Percentiles rank a stretch among this genome's conserved stretches.
Conservation (phyloP, 2,888 invertebrate species). For the Sericinus montela region DNA sequence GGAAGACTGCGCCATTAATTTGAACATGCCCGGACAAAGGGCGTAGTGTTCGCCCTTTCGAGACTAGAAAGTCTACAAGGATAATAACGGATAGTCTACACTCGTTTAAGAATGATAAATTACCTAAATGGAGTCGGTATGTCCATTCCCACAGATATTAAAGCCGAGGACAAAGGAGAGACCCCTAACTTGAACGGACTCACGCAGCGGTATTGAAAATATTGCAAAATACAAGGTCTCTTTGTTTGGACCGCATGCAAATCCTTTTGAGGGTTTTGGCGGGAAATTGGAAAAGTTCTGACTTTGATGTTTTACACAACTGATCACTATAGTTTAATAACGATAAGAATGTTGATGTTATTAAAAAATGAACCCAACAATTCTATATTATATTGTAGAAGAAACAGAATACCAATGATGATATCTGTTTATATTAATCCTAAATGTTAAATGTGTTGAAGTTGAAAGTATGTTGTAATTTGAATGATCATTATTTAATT, state of each 20-base stretch:
- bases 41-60: conserved; percentile 57
- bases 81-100: conserved; percentile 65
- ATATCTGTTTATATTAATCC: too few relatives aligned
- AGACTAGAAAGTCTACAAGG: conserved; percentile 52
- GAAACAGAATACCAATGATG: too few relatives aligned
- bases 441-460: too few relatives aligned
- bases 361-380: too few relatives aligned
- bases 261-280: conserved; percentile 66
- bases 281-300: conserved; percentile 75
- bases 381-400: too few relatives aligned
- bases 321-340: too few relatives aligned
- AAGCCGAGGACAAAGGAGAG: conserved; percentile 63
- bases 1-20: conserved; percentile 55
- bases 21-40: conserved; percentile 55
- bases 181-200: conserved; percentile 59
- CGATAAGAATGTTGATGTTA: too few relatives aligned
- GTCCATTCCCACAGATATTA: conserved; percentile 80
- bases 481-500: too few relatives aligned
- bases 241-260: conserved; percentile 68
- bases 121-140: conserved; percentile 74
- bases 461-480: too few relatives aligned
- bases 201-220: conserved; percentile 75
- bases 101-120: conserved; percentile 80
- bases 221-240: conserved; percentile 60
- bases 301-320: conserved; percentile 50